A percentile compares a stretch with the other conserved stretches of the same genome.
These are phyloP conservation scores for Caiman crocodilus DNA, from an alignment of 2,797 vertebrate species.

Conservation along the genomic window DNA sequence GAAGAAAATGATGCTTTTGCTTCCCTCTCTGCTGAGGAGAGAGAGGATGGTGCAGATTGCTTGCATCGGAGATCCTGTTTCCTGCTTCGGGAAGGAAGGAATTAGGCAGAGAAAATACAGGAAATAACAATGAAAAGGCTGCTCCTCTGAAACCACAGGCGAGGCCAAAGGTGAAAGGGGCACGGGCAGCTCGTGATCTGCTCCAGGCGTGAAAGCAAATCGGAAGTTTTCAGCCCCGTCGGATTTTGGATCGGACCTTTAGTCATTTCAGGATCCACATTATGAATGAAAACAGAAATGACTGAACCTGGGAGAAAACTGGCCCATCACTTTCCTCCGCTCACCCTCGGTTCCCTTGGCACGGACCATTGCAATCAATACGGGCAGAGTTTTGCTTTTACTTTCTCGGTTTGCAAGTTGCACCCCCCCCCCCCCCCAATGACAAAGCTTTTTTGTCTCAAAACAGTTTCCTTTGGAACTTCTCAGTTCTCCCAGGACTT, in stretches of 20 bases:
- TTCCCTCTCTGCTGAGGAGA: background rate
- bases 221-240: background rate
- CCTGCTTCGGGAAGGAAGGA: background rate
- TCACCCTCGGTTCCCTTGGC: background rate
- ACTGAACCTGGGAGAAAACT: background rate
- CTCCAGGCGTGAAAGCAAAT: background rate
- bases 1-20: background rate
- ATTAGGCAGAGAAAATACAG: background rate
- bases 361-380: background rate
- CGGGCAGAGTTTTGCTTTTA: background rate
- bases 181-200: background rate
- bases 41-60: background rate
- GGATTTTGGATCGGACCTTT: background rate
- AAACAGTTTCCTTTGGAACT: background rate
- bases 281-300: background rate
- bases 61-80: background rate
- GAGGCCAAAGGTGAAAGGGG: background rate
- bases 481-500: constrained; percentile 10
- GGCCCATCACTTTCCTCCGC: background rate
- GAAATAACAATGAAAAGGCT: background rate
- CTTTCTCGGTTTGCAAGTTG: too few species aligned
- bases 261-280: background rate
- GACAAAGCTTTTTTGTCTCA: background rate
- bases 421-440: too few species aligned
- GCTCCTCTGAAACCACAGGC: background rate